Conservation (phyloP, 2,113 vertebrate species). For the Pogona vitticeps region DNA sequence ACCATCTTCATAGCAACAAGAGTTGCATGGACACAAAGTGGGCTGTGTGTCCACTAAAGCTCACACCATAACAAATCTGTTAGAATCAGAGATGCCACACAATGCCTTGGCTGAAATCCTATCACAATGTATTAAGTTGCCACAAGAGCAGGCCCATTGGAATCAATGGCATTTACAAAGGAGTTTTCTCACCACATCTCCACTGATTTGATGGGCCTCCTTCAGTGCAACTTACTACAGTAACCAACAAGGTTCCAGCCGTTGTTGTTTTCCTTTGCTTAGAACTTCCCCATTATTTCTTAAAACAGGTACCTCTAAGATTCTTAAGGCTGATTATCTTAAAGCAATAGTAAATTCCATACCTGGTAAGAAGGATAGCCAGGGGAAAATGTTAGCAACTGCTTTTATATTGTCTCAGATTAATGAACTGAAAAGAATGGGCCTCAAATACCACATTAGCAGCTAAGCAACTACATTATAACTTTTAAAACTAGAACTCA, state of each 20-base stretch:
- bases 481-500: slow-evolving; percentile 51
- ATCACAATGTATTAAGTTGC: background rate
- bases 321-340: background rate
- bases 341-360: background rate
- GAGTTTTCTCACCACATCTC: background rate
- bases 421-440: slow-evolving; percentile 26
- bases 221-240: too few species aligned
- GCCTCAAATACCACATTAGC: background rate
- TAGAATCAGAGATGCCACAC: too few species aligned
- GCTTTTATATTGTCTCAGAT: background rate
- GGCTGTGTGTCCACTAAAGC: too few species aligned
- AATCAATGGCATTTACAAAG: background rate
- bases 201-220: too few species aligned
- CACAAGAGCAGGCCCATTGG: background rate
- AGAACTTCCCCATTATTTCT: slow-evolving; percentile 1
- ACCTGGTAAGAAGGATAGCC: background rate
- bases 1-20: too few species aligned
- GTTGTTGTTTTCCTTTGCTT: background rate
- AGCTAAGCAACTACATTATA: background rate
- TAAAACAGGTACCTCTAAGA: background rate
- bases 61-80: too few species aligned
- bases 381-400: slow-evolving; percentile 3
- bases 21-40: too few species aligned
- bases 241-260: background rate
- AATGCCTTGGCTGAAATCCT: background rate